Evolutionary conservation across 23 tunicate genomes (phyloP), one percentile per base, ranked within the genome.

Genomic region (Styela clava): DNA sequence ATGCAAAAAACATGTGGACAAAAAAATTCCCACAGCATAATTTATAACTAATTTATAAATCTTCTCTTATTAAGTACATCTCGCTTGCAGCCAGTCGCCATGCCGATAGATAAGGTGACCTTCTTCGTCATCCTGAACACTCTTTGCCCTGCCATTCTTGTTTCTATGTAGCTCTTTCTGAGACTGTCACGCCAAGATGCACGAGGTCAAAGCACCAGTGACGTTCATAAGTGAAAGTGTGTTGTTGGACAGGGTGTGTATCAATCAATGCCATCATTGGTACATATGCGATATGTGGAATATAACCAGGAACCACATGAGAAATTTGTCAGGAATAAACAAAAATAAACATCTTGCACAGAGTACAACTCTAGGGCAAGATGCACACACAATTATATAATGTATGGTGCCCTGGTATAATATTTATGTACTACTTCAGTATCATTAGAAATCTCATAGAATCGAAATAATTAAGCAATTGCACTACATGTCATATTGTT

Each of bases 21-120:
- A 44, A 44, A 44, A 44, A 44, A n/a, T n/a, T 12, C 56, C 56
- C 56, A 44, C 56, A 44, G 56, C 56, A 44, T 44, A 44, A 44
- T 44, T 71, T 71, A 71, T 76, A 82, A 85, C 84, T 81, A 62
- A 79, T 31, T 51, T 61, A 70, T 63, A 70, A 85, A 85, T 79
- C 82, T 85, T 86, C 85, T 87, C 86, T 81, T 86, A n/a, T n/a
- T n/a, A n/a, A 78, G 79, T 93, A 93, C 98, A 93, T 93, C 98
- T 93, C 89, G 89, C 91, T 87, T 93, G 98, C 30, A 93, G 98
- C 86, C 86, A 82, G 93, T 93, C 98, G 93, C 98, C 98, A 87
- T 83, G 86, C 2, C 86, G 93, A 85, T 93, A 93, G 76, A 93
- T 88, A 81, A 93, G 89, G 84, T 93, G 98, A 76, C 98, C 98